Base-by-base conservation (phyloP, 1,140 invertebrate genomes). In the Pseudomyrmex cubaensis region DNA sequence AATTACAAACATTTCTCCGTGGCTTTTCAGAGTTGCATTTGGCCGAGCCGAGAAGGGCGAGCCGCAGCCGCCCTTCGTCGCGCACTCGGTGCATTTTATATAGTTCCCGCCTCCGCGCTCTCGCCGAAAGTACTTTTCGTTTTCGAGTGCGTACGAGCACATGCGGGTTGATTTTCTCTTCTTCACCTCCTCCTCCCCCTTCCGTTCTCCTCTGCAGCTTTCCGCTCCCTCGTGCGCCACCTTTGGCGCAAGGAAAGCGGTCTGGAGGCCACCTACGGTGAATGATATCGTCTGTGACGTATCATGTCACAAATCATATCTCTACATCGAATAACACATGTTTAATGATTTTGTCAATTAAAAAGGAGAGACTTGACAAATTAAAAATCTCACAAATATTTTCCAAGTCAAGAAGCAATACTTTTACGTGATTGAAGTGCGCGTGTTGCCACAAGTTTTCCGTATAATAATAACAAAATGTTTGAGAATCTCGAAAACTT, bases 1-100 rank as follows among this genome's bases (percentile, higher is more conserved):
- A 93, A 93, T 93, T 93, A 93, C 90, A 93, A 93, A 93, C 90
- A 93, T 92, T 92, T 91, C 90, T 92, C 35, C 86, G 88, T 90
- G 75, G 86, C 87, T 87, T 91, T 93, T 89, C 86, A 82, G 85
- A 90, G 83, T 87, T 90, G 85, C 90, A 92, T 90, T 91, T 91
- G 85, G 63, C 74, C 74, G 77, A 88, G 77, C 74, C 74, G 77
- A 88, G 82, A 64, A 86, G 84, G 87, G 87, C 69, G 22, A 35
- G 50, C 50, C 56, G 56, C n/a, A 75, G 59, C 73, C 50, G 52
- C 74, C n/a, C 64, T 15, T n/a, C 66, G 63, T 52, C 9, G 82
- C 72, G 54, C 59, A 62, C 70, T 72, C 73, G 59, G 57, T 87
- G 85, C 85, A 86, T 84, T 89, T 89, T 82, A 88, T 35, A 35